A percentile compares a stretch with the other conserved stretches of the same genome.
Evolutionary conservation across 2,113 vertebrate species (phyloP).

Genomic region (Seriola dumerili): DNA sequence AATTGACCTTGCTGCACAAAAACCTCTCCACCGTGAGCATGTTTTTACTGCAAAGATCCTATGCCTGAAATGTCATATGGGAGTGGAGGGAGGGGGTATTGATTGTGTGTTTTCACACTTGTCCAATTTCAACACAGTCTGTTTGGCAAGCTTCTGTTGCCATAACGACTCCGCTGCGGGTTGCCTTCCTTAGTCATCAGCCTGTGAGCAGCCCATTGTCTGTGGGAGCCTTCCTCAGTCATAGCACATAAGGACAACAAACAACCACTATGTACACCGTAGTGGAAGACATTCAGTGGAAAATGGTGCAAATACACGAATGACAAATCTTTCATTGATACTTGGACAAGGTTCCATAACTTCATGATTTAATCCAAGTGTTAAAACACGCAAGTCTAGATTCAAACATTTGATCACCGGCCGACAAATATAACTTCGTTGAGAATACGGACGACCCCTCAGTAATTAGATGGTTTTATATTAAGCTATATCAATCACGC

Average conservation of each 20-base stretch:
- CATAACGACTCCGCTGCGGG: slow-evolving; percentile 81
- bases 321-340: slow-evolving; percentile 36
- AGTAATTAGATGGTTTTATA: too few species aligned
- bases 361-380: neutral
- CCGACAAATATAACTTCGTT: neutral
- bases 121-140: slow-evolving; percentile 79
- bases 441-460: too few species aligned
- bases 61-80: slow-evolving; percentile 78
- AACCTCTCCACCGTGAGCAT: slow-evolving; percentile 20
- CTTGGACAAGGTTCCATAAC: neutral
- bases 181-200: slow-evolving; percentile 82
- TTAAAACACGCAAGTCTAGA: neutral
- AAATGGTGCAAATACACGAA: slow-evolving; percentile 14
- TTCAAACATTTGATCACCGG: neutral
- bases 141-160: slow-evolving; percentile 81
- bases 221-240: slow-evolving; percentile 73
- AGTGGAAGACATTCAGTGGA: slow-evolving; percentile 6
- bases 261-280: slow-evolving; percentile 24
- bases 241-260: slow-evolving; percentile 59
- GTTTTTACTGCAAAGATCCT: slow-evolving; percentile 60
- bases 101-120: slow-evolving; percentile 78
- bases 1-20: slow-evolving; percentile 22
- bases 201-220: slow-evolving; percentile 71
- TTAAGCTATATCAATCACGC: too few species aligned
- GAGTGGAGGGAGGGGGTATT: slow-evolving; percentile 57